Evolutionary conservation across 2,113 vertebrate genomes (phyloP).

Genomic region (Pollachius pollachius): DNA sequence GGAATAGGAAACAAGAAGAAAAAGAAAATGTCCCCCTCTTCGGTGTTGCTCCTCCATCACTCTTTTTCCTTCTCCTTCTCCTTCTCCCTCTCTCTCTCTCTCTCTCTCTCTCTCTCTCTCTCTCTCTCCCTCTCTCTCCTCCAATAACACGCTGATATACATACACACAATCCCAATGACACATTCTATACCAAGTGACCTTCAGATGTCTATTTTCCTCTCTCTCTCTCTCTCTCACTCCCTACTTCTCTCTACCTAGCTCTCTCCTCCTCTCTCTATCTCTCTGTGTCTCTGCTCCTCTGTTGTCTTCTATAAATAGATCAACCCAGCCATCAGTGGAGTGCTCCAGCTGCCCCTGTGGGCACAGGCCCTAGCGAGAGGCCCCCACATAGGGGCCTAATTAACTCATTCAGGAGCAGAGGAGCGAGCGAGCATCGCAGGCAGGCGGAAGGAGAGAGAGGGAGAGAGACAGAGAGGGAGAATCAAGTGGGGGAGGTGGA

Average conservation of each 20-base stretch:
- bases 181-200: conserved; percentile 53
- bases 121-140: conserved; percentile 12
- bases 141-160: conserved; percentile 24
- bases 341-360: conserved; percentile 58
- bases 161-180: conserved; percentile 35
- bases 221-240: conserved; percentile 23
- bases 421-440: conserved; percentile 15
- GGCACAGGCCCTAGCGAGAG: conserved; percentile 61
- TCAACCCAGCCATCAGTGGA: conserved; percentile 45
- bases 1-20: not conserved
- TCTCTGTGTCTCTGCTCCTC: not conserved
- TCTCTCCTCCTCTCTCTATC: conserved; percentile 43
- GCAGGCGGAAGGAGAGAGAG: conserved; percentile 17
- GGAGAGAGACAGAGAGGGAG: conserved; percentile 22
- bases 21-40: not conserved
- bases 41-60: not conserved
- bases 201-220: conserved; percentile 58
- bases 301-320: conserved; percentile 73
- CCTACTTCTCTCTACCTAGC: conserved; percentile 21
- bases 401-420: conserved; percentile 72
- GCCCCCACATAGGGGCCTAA: conserved; percentile 71
- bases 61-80: conserved; percentile 2
- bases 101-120: conserved; percentile 7
- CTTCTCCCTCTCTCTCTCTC: conserved; percentile 10
- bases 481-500: conserved; percentile 8